Evolutionary conservation across 1,140 invertebrate species (phyloP), one percentile per base, ranked within the genome.

Genomic region (Lepidurus arcticus): DNA sequence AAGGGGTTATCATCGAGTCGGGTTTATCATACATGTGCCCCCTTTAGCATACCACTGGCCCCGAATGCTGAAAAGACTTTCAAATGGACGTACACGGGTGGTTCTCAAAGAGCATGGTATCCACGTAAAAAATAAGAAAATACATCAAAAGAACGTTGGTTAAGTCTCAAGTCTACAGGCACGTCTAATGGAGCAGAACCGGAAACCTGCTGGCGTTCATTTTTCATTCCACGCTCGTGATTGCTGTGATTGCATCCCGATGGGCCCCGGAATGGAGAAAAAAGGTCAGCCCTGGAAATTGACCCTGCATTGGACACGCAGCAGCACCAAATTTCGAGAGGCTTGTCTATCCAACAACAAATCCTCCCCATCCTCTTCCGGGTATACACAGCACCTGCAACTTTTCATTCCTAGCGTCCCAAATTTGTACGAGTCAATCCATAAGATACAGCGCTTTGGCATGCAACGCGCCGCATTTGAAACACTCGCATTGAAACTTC

Each of bases 241-340:
- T 65, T 65, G 53, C 53, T 65, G 53, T 65, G 53, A 65, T 65
- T 65, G 53, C 53, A 65, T 65, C 53, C 53, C 53, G n/a, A 65
- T 21, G 53, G n/a, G 13, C 53, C 16, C 16, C 21, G 53, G 53
- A 65, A 65, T 16, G 53, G n/a, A 65, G 53, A 65, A 7, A 65
- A 65, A 65, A 65, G 53, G 53, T 65, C 53, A 65, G 53, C 53
- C 9, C 53, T 65, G 53, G 53, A 65, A 65, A 65, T 65, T 65
- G 53, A 65, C 53, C 53, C 53, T 65, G 53, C 53, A 65, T 65
- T 65, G 53, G 53, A 65, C 21, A 65, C 53, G 53, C 53, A 65
- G 53, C 53, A 47, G 45, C 45, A 16, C 3, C 45, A 11, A 21
- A 65, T 65, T 65, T 65, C 13, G 53, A 13, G 16, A 13, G 16